These are phyloP conservation scores for Cavia aperea DNA, from an alignment of 2,113 vertebrate genomes.

Conservation along the genomic window DNA sequence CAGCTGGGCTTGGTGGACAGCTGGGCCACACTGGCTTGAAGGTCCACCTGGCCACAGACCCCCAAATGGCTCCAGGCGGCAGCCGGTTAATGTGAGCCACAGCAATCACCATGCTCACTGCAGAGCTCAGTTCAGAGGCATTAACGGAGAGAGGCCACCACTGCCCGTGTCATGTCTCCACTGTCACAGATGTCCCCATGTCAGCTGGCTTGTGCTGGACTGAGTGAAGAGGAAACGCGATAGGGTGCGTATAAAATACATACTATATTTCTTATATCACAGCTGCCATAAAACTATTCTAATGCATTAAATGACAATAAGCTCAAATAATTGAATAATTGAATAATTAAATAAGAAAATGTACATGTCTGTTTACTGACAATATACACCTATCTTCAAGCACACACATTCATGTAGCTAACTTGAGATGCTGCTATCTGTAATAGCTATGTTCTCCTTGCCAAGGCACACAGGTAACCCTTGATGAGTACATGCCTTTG, in stretches of 20 bases:
- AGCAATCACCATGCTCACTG: not conserved
- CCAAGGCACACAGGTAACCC: not conserved
- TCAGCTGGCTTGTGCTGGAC: not conserved
- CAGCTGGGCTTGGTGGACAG: fast-evolving
- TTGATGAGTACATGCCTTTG: too few species aligned
- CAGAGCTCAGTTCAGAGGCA: not conserved
- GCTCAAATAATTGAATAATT: not conserved
- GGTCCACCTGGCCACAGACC: not conserved
- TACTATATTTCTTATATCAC: not conserved
- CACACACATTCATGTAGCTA: not conserved
- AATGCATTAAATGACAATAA: not conserved
- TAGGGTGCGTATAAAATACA: not conserved
- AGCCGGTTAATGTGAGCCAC: not conserved
- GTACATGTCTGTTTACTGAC: not conserved
- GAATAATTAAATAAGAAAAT: not conserved
- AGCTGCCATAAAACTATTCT: not conserved
- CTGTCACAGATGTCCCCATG: not conserved
- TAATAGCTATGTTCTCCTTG: not conserved
- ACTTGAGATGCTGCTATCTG: not conserved
- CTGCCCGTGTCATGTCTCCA: not conserved
- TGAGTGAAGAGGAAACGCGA: not conserved
- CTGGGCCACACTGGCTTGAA: not conserved
- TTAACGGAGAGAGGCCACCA: not conserved
- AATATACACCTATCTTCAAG: not conserved
- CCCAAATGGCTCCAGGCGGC: not conserved